These are phyloP conservation scores for Montipora foliosa DNA, from an alignment of 64 coral and sea anemone species.

Conservation along the genomic window DNA sequence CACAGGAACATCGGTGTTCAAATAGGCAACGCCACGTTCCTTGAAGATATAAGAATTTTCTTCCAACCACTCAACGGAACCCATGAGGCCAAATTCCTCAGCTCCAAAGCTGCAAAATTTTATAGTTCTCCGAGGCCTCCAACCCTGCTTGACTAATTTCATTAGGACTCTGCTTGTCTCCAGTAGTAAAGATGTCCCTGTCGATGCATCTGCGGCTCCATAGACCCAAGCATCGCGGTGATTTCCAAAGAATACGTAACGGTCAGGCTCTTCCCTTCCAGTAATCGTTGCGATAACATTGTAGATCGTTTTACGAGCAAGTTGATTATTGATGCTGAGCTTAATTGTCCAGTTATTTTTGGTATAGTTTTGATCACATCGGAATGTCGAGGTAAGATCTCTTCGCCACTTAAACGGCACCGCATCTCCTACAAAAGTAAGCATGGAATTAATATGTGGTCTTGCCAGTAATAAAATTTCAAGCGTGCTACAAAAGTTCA, in stretches of 20 bases:
- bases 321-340: slow-evolving; percentile 47
- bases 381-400: slow-evolving; percentile 1
- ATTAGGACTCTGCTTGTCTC: slow-evolving; percentile 73
- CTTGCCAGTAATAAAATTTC: no score
- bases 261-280: slow-evolving; percentile 53
- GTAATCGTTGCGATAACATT: slow-evolving; percentile 64
- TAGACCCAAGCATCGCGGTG: slow-evolving; percentile 85
- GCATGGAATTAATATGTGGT: no score
- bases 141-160: slow-evolving; percentile 38
- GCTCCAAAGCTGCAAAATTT: slow-evolving; percentile 75
- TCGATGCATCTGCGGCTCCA: slow-evolving; percentile 79
- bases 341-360: neutral
- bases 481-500: no score
- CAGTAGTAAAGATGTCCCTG: slow-evolving; percentile 70
- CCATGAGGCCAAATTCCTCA: slow-evolving; percentile 63
- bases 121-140: slow-evolving; percentile 60
- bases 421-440: slow-evolving; percentile 16
- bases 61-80: slow-evolving; percentile 61
- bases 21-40: slow-evolving; percentile 52
- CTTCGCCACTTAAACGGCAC: slow-evolving; percentile 2
- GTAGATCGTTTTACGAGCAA: slow-evolving; percentile 20
- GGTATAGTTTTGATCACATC: neutral
- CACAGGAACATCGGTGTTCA: slow-evolving; percentile 76
- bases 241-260: slow-evolving; percentile 82
- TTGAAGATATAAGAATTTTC: slow-evolving; percentile 50